Conservation (phyloP, 2,797 vertebrate genomes). For the Phoxinus dragarum region DNA sequence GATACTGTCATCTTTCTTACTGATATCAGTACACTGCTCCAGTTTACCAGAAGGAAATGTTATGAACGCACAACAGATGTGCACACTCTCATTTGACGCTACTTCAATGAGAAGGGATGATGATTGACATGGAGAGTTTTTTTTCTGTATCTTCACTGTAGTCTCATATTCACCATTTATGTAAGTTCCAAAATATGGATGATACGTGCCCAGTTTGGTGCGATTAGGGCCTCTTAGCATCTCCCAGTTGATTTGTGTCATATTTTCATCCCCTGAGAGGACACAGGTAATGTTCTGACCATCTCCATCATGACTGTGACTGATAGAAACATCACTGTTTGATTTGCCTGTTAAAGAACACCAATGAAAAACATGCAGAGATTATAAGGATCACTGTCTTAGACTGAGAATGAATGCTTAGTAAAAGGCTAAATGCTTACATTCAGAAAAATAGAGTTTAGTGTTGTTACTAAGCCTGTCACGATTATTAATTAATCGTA, state of each 20-base stretch:
- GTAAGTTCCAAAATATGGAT: conserved; percentile 49
- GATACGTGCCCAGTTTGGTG: conserved; percentile 59
- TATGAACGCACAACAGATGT: conserved; percentile 64
- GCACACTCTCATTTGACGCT: conserved; percentile 24
- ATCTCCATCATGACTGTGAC: conserved; percentile 24
- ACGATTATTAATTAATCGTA: background rate
- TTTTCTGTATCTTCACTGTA: conserved; percentile 46
- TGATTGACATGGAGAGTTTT: background rate
- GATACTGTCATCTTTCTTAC: background rate
- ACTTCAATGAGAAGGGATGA: conserved; percentile 37
- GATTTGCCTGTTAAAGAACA: conserved; percentile 57
- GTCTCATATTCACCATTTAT: conserved; percentile 4
- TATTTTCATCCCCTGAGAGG: conserved; percentile 51
- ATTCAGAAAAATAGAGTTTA: background rate
- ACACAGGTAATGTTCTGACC: conserved; percentile 55
- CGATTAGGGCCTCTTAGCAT: conserved; percentile 43
- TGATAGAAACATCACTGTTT: conserved; percentile 54
- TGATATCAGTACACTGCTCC: conserved; percentile 51
- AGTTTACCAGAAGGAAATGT: conserved; percentile 66
- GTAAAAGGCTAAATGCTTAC: background rate
- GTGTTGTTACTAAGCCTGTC: background rate
- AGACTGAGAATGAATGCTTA: background rate
- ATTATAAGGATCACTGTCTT: background rate
- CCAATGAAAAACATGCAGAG: background rate
- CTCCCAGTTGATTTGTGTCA: conserved; percentile 67